Percentiles rank a stretch among this genome's conserved stretches.
phyloP scores from a whole-genome alignment of 2,113 vertebrate species.

The Mobula hypostoma region DNA sequence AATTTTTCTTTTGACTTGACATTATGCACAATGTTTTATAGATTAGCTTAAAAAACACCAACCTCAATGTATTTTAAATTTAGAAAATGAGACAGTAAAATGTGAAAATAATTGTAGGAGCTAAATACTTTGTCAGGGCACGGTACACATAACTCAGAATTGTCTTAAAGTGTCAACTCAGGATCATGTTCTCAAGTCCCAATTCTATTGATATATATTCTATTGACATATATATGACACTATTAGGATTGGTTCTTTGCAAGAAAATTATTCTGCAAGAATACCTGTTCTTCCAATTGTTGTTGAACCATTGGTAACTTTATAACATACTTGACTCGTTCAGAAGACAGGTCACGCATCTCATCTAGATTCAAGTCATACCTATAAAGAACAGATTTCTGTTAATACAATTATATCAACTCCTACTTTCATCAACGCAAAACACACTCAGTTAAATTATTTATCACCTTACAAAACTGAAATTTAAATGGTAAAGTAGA shows the following conservation, averaged over 20 bases:
- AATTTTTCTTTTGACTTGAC: no score
- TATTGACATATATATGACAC: neutral
- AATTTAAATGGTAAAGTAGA: neutral
- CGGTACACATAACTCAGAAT: no score
- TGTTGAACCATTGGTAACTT: conserved; percentile 45
- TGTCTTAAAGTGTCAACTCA: neutral
- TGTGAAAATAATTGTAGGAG: no score
- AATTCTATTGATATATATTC: neutral
- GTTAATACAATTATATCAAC: neutral
- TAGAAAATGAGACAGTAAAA: neutral
- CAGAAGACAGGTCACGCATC: conserved; percentile 51
- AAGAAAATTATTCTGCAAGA: neutral
- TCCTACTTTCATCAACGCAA: neutral
- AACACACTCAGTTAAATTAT: neutral
- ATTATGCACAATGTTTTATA: no score
- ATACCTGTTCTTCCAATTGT: conserved; percentile 53
- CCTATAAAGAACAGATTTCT: conserved; percentile 42
- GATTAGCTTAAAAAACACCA: no score
- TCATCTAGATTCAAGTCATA: conserved; percentile 54
- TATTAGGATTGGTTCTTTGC: neutral
- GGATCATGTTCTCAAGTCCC: neutral
- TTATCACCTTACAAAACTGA: neutral
- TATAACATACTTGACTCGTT: conserved; percentile 49
- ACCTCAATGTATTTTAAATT: no score
- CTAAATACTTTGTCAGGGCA: no score